These are phyloP conservation scores for Camelus bactrianus DNA, from an alignment of 2,113 vertebrate species.

Conservation along the genomic window DNA sequence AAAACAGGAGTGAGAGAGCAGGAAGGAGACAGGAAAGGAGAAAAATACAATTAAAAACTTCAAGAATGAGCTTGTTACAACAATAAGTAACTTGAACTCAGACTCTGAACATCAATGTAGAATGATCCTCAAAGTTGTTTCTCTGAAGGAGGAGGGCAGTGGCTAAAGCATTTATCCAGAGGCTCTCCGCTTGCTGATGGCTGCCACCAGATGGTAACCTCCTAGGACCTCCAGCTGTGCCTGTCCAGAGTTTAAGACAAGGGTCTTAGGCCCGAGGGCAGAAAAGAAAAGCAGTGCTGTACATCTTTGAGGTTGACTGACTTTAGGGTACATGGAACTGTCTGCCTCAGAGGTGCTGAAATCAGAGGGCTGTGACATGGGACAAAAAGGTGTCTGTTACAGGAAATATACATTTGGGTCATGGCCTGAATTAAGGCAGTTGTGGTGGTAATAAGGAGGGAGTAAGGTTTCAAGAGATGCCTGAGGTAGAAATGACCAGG, in stretches of 20 bases:
- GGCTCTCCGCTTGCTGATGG: neutral
- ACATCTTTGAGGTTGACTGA: neutral
- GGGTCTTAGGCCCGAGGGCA: neutral
- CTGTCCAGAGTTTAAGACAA: neutral
- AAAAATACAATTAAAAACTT: constrained; percentile 16
- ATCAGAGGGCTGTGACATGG: neutral
- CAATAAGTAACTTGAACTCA: neutral
- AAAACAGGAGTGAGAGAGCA: constrained; percentile 1
- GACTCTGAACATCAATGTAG: neutral
- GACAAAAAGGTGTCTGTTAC: neutral
- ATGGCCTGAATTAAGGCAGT: neutral
- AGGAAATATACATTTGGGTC: constrained; percentile 5
- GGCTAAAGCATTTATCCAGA: neutral
- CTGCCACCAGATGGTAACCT: neutral
- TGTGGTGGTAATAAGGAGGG: neutral
- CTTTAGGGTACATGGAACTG: neutral
- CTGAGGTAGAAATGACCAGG: neutral
- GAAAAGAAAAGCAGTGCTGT: constrained; percentile 6
- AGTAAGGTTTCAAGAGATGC: neutral
- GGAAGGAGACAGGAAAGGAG: neutral
- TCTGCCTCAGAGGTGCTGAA: neutral
- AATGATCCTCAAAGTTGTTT: neutral
- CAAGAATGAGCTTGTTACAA: neutral
- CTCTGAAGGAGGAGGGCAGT: neutral
- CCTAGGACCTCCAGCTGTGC: neutral